A percentile compares a stretch with the other conserved stretches of the same genome.
Evolutionary conservation across 2,888 invertebrate genomes (phyloP).

Genomic region (Pammene aurita): DNA sequence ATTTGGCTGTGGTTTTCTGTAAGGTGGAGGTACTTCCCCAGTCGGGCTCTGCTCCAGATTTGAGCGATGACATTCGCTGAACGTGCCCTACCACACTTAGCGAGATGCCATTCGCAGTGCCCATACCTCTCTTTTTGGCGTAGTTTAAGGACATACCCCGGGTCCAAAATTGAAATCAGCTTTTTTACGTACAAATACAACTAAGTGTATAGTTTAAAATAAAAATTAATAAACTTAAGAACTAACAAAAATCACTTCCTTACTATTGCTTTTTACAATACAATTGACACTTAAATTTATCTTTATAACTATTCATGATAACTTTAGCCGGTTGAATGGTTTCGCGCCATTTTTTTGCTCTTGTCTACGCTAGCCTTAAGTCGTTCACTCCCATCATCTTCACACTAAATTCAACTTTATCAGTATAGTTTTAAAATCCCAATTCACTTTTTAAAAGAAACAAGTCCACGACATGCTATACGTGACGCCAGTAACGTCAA

Average conservation of each 20-base stretch:
- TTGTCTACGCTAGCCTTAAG: constrained; percentile 8
- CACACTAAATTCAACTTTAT: not conserved
- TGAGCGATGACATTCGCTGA: no score
- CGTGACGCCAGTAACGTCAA: constrained; percentile 29
- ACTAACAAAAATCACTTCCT: not conserved
- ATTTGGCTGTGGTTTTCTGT: no score
- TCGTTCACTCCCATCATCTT: constrained; percentile 3
- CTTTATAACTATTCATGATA: constrained; percentile 3
- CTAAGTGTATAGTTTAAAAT: no score
- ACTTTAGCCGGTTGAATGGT: not conserved
- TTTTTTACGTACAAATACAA: no score
- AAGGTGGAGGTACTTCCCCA: no score
- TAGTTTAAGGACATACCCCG: no score
- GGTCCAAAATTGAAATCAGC: no score
- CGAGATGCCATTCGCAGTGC: no score
- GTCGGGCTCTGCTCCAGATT: no score
- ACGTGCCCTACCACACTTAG: no score
- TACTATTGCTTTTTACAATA: not conserved
- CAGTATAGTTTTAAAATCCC: not conserved
- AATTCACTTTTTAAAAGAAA: not conserved
- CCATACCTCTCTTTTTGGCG: no score
- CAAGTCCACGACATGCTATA: constrained; percentile 14
- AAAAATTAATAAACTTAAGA: no score
- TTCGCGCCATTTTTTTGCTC: constrained; percentile 25
- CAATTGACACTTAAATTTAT: not conserved